A percentile compares a stretch with the other conserved stretches of the same genome.
These are phyloP conservation scores for Hippocampus kuda DNA, from an alignment of 2,797 vertebrate species.

Conservation along the genomic window DNA sequence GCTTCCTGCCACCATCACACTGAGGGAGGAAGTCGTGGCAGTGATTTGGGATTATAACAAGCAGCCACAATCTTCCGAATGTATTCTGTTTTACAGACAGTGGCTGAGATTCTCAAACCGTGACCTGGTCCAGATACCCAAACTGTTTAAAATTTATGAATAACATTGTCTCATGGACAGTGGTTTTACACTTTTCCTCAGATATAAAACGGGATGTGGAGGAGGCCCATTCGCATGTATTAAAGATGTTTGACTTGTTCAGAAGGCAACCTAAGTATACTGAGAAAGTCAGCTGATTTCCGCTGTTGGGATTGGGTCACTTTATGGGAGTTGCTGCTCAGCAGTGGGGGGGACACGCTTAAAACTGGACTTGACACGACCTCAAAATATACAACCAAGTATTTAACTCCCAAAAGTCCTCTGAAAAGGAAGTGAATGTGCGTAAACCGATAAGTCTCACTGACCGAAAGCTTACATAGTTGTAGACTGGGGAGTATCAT, in stretches of 20 bases:
- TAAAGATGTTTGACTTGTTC: constrained; percentile 23
- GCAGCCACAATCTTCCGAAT: no score
- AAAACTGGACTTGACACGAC: constrained; percentile 19
- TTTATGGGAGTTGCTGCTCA: constrained; percentile 34
- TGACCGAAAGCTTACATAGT: constrained; percentile 22
- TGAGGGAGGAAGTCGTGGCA: not conserved
- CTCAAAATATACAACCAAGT: constrained; percentile 19
- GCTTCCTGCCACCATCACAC: constrained; percentile 25
- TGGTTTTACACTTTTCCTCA: constrained; percentile 9
- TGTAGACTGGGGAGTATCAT: constrained; percentile 5
- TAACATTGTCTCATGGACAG: not conserved
- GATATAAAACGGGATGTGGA: constrained; percentile 20
- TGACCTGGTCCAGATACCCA: not conserved
- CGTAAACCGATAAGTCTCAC: constrained; percentile 39
- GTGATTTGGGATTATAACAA: not conserved
- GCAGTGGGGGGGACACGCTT: constrained; percentile 14
- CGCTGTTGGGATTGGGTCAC: constrained; percentile 25
- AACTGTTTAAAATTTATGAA: not conserved
- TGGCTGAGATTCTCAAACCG: not conserved
- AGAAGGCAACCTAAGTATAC: constrained; percentile 19
- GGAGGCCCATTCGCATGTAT: constrained; percentile 20
- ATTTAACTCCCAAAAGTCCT: constrained; percentile 32
- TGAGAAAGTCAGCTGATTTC: constrained; percentile 31
- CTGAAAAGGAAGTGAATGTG: constrained; percentile 33
- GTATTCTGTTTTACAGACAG: not conserved